Evolutionary conservation across 2,797 vertebrate genomes (phyloP).

Genomic region (Crocidura indochinensis): DNA sequence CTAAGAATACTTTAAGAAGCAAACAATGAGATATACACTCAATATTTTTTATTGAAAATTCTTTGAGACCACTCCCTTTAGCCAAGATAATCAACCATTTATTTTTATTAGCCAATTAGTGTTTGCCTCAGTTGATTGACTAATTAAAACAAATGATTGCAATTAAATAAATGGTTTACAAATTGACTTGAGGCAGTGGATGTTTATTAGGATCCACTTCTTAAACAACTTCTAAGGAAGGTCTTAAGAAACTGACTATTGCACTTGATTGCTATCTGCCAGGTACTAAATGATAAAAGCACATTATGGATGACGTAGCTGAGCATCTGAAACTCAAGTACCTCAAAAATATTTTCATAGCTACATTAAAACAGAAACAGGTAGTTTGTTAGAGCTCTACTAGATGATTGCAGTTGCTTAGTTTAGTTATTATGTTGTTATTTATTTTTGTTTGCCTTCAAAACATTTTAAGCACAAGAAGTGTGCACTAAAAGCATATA

Average conservation of each 20-base stretch:
- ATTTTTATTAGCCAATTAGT: conserved; percentile 53
- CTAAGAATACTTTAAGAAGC: background rate
- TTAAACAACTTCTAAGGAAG: conserved; percentile 21
- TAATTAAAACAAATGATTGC: too few species aligned
- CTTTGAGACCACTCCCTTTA: background rate
- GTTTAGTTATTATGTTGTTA: background rate
- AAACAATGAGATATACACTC: background rate
- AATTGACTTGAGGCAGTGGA: background rate
- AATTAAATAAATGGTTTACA: background rate
- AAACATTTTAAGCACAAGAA: background rate
- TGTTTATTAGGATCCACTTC: background rate
- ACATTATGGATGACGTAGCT: background rate
- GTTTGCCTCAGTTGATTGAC: background rate
- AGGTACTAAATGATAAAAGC: background rate
- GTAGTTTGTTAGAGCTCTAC: background rate
- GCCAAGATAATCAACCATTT: background rate
- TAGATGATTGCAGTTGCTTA: background rate
- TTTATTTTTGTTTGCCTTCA: background rate
- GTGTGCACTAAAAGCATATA: background rate
- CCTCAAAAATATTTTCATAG: background rate
- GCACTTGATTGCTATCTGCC: background rate
- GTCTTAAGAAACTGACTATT: background rate
- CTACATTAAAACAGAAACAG: conserved; percentile 20
- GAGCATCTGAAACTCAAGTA: background rate
- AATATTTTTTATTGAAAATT: background rate